Conservation (phyloP, 1,140 invertebrate genomes). For the Hesperophylax magnus region DNA sequence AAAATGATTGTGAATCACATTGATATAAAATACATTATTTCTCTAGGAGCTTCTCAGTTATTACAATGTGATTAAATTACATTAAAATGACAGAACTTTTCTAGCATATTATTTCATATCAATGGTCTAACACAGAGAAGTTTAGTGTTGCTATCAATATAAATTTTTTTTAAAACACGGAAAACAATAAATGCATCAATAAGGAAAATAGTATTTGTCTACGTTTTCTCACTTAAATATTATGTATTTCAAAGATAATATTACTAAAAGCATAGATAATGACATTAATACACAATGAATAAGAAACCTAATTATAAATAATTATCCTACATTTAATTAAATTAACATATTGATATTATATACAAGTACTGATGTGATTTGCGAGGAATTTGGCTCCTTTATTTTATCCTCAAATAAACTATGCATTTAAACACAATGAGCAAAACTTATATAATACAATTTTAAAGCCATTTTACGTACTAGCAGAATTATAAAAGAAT, state of each 20-base stretch:
- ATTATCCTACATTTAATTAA: constrained; percentile 3
- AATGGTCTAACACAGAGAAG: too few relatives aligned
- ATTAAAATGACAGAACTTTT: too few relatives aligned
- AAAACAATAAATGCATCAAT: constrained; percentile 10
- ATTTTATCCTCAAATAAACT: constrained; percentile 30
- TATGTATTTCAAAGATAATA: background rate
- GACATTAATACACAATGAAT: background rate
- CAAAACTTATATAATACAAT: constrained; percentile 20
- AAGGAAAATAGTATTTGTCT: too few relatives aligned
- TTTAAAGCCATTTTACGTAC: constrained; percentile 34
- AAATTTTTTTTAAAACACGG: background rate
- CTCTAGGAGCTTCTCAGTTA: too few relatives aligned
- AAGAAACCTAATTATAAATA: background rate
- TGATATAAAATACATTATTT: background rate
- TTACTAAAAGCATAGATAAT: background rate
- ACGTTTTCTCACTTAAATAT: too few relatives aligned
- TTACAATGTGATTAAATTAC: too few relatives aligned
- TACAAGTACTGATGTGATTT: constrained; percentile 2
- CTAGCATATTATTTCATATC: too few relatives aligned
- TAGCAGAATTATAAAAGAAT: background rate
- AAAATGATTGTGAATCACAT: background rate
- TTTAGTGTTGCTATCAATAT: too few relatives aligned
- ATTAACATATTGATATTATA: background rate
- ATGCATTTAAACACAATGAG: constrained; percentile 16
- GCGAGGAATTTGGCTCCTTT: constrained; percentile 6